A percentile compares a stretch with the other conserved stretches of the same genome.
Evolutionary conservation across 1,140 invertebrate species (phyloP).

Genomic region (Anastrepha ludens): DNA sequence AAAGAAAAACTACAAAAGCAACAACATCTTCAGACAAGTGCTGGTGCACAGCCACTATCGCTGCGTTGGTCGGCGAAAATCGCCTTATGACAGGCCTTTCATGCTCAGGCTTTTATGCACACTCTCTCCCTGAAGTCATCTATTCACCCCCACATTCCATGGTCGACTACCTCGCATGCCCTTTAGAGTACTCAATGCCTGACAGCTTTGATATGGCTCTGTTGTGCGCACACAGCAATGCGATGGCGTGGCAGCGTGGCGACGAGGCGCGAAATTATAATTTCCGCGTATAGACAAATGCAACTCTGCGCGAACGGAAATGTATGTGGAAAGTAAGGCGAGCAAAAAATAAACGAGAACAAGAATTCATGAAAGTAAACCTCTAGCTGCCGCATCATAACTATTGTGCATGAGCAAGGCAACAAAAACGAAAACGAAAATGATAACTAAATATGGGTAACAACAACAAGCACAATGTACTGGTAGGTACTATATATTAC

Average conservation of each 20-base stretch:
- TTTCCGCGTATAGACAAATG: conserved; percentile 40
- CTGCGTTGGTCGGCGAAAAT: neutral
- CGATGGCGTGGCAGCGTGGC: neutral
- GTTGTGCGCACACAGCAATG: neutral
- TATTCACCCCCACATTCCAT: neutral
- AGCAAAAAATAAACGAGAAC: neutral
- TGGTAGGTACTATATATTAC: conserved; percentile 18
- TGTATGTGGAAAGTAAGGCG: neutral
- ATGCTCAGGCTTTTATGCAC: neutral
- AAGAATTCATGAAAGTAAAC: neutral
- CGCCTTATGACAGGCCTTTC: conserved; percentile 21
- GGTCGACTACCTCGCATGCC: neutral
- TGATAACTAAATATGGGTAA: neutral
- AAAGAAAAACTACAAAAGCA: neutral
- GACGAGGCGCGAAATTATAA: conserved; percentile 45
- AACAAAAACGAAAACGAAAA: conserved; percentile 6
- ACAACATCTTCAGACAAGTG: neutral
- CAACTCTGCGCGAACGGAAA: conserved; percentile 3
- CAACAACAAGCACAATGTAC: neutral
- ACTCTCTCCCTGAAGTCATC: neutral
- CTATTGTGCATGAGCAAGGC: neutral
- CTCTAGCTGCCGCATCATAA: neutral
- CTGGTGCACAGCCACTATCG: neutral
- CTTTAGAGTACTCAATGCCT: neutral
- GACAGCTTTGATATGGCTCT: conserved; percentile 36